Evolutionary conservation across 2,113 vertebrate species (phyloP).

Genomic region (Mustelus asterias): DNA sequence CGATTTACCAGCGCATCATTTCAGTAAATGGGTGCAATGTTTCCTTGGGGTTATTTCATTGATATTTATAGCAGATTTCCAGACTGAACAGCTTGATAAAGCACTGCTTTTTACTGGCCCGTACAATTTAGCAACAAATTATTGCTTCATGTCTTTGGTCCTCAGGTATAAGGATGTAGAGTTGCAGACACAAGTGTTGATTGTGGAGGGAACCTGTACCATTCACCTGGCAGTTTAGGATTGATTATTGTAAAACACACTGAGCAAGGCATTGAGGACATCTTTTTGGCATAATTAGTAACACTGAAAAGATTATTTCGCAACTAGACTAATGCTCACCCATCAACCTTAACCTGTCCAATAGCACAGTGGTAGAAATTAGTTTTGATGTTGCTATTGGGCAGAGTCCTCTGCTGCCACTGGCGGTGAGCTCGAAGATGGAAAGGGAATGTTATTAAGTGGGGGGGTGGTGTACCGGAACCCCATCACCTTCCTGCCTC

Average conservation of each 20-base stretch:
- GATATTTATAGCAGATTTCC: neutral
- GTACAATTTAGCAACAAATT: neutral
- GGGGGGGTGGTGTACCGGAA: too few relatives aligned
- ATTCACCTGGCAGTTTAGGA: neutral
- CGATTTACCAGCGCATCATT: neutral
- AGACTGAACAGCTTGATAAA: neutral
- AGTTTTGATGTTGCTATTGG: neutral
- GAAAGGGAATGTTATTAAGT: too few relatives aligned
- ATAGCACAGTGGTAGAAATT: neutral
- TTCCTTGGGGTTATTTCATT: neutral
- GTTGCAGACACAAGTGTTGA: neutral
- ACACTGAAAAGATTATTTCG: neutral
- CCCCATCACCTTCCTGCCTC: too few relatives aligned
- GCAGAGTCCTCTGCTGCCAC: too few relatives aligned
- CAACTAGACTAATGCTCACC: neutral
- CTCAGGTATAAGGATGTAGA: neutral
- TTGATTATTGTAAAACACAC: neutral
- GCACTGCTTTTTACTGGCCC: neutral
- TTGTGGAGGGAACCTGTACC: neutral
- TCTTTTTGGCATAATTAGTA: neutral
- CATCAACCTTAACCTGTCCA: neutral
- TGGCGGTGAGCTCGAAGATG: too few relatives aligned
- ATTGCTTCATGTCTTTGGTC: neutral
- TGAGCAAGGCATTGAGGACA: neutral
- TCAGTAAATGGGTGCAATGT: neutral